A percentile compares a stretch with the other conserved stretches of the same genome.
These are phyloP conservation scores for Scalopus aquaticus DNA, from an alignment of 2,113 vertebrate genomes.

Conservation along the genomic window DNA sequence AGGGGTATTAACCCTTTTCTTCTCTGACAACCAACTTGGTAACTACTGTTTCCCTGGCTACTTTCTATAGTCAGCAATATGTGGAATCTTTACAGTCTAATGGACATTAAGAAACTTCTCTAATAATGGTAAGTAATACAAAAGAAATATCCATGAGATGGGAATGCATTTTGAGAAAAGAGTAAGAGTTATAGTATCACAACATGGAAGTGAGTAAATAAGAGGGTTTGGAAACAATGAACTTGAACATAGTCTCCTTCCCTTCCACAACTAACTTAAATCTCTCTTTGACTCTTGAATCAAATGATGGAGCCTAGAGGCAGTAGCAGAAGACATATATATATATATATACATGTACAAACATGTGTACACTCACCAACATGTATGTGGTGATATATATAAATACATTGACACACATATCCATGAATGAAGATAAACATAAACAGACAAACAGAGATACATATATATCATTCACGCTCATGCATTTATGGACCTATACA, in stretches of 20 bases:
- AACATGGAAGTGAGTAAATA: neutral
- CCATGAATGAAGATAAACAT: neutral
- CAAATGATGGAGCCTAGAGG: neutral
- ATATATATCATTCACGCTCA: neutral
- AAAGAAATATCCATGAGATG: neutral
- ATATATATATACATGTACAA: neutral
- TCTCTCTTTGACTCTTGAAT: neutral
- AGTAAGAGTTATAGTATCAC: neutral
- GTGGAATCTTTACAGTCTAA: neutral
- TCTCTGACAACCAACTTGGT: neutral
- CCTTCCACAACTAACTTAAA: neutral
- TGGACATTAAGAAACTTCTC: neutral
- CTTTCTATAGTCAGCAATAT: neutral
- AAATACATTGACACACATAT: neutral
- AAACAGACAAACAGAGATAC: neutral
- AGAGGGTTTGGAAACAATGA: neutral
- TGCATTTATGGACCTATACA: neutral
- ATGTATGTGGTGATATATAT: neutral
- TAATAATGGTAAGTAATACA: neutral
- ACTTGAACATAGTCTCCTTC: neutral
- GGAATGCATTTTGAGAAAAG: neutral
- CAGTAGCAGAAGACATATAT: neutral
- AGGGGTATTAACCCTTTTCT: neutral
- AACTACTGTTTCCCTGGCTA: neutral
- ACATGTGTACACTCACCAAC: neutral